A percentile compares a stretch with the other conserved stretches of the same genome.
phyloP scores from a whole-genome alignment of 2,113 vertebrate species.

The Brevimyrus niger region DNA sequence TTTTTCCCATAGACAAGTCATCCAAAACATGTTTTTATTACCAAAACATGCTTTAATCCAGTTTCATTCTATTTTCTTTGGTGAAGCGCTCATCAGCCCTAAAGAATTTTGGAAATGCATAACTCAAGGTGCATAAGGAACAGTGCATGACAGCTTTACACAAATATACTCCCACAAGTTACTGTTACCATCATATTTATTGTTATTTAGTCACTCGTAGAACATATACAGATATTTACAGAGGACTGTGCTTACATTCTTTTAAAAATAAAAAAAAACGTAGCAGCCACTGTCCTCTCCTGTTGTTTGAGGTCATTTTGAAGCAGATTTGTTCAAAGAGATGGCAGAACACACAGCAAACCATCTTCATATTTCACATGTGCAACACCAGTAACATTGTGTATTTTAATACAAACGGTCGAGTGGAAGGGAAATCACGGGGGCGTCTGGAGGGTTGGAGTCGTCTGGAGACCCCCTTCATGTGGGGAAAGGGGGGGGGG shows the following conservation, averaged over 20 bases:
- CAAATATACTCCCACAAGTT: constrained; percentile 39
- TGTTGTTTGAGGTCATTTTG: constrained; percentile 80
- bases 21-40: background rate
- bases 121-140: background rate
- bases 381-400: constrained; percentile 80
- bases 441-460: background rate
- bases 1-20: background rate
- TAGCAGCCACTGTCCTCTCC: constrained; percentile 91
- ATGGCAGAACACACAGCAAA: constrained; percentile 95
- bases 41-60: background rate
- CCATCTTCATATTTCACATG: constrained; percentile 93
- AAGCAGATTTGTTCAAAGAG: constrained; percentile 74
- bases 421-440: background rate
- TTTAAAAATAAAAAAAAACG: constrained; percentile 41
- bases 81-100: background rate
- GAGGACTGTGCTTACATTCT: constrained; percentile 77
- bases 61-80: background rate
- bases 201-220: constrained; percentile 83
- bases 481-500: background rate
- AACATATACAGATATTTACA: constrained; percentile 88
- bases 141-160: background rate
- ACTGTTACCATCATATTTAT: constrained; percentile 86
- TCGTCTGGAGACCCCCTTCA: background rate
- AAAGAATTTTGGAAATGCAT: background rate
- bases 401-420: constrained; percentile 42